These are phyloP conservation scores for Troglohyphantes excavatus DNA, from an alignment of 2,888 invertebrate species.

Conservation along the genomic window DNA sequence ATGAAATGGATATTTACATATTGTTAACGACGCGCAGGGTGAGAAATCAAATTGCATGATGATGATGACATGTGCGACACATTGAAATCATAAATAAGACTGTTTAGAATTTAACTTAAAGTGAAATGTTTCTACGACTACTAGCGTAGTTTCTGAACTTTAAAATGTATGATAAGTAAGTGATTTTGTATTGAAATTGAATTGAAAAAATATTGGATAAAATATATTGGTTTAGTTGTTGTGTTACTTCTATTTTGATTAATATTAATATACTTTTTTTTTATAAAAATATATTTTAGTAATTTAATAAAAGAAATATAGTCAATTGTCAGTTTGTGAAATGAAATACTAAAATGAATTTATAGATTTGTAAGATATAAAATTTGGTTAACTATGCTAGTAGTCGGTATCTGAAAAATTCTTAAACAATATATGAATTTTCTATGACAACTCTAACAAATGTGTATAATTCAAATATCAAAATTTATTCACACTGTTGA, in stretches of 20 bases:
- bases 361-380: background rate
- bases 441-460: background rate
- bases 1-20: constrained; percentile 65
- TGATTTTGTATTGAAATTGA: too few species aligned
- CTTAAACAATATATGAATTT: background rate
- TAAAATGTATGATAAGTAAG: too few species aligned
- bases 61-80: constrained; percentile 53
- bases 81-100: constrained; percentile 27
- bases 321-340: too few species aligned
- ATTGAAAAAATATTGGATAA: too few species aligned
- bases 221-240: too few species aligned
- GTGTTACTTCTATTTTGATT: too few species aligned
- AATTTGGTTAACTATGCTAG: background rate
- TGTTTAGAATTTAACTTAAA: background rate
- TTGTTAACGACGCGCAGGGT: constrained; percentile 9
- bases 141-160: background rate
- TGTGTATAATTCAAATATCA: constrained; percentile 7
- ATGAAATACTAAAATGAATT: background rate
- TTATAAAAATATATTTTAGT: too few species aligned
- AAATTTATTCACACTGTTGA: constrained; percentile 6
- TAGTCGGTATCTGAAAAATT: background rate
- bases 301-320: too few species aligned
- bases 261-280: too few species aligned
- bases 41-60: constrained; percentile 42
- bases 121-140: background rate